Base-by-base conservation (phyloP, 1,140 invertebrate genomes). In the Calliphora vicina region DNA sequence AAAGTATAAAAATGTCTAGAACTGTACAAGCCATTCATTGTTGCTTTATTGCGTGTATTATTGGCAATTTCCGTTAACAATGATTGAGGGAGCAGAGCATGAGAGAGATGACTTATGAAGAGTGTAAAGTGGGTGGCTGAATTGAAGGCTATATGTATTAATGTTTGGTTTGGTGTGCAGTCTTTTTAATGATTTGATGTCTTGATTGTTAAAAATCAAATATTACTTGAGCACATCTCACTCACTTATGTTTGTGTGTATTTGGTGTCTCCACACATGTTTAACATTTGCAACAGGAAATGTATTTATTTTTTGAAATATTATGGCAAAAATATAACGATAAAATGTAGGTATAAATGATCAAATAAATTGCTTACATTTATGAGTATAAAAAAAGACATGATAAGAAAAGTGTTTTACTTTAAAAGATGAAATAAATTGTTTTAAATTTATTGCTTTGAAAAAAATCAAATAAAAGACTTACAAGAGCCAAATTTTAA, bases 401-500 rank as follows among this genome's bases (percentile, higher is more conserved):
- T 12, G 12, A 43, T 43, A 5, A 61, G 50, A 5, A 61, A 61
- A 5, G 50, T 17, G 6, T 17, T 61, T n/a, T n/a, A n/a, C n/a
- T 6, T 61, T 6, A 61, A 61, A 61, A 61, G n/a, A n/a, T n/a
- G n/a, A n/a, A n/a, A n/a, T n/a, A n/a, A n/a, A n/a, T n/a, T n/a
- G n/a, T n/a, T n/a, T n/a, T n/a, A n/a, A n/a, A n/a, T n/a, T n/a
- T n/a, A n/a, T n/a, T n/a, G n/a, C n/a, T n/a, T n/a, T 0, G 23
- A 67, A 23, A 67, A 10, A 67, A 20, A 9, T 67, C 0, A 23
- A 23, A 23, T 42, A 57, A 84, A n/a, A n/a, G n/a, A 89, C 95
- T 95, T 92, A 97, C 97, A 98, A 85, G 96, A 97, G 72, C 96
- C 97, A 86, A 98, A 94, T 89, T 95, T 94, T 0, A 98, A 91